Percentiles rank a stretch among this genome's conserved stretches.
Evolutionary conservation across 2,797 vertebrate genomes (phyloP).

Genomic region (Pseudochromis fuscus): DNA sequence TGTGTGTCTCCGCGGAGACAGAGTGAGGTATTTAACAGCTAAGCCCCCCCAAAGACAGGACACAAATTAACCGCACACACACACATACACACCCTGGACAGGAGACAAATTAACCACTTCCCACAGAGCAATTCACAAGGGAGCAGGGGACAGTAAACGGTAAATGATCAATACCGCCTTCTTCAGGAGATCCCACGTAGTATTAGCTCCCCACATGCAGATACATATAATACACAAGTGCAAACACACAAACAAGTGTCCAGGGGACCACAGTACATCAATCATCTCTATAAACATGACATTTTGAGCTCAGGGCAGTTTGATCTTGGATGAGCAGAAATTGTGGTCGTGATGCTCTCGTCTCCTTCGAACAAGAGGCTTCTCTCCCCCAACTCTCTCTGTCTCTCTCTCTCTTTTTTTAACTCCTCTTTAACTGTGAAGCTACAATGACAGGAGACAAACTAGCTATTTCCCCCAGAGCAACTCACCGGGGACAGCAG

Average conservation of each 20-base stretch:
- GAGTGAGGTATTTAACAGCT: slow-evolving; percentile 75
- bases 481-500: slow-evolving; percentile 82
- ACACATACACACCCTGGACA: slow-evolving; percentile 50
- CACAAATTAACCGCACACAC: slow-evolving; percentile 69
- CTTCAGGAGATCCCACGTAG: slow-evolving; percentile 58
- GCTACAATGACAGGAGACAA: slow-evolving; percentile 85
- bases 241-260: slow-evolving; percentile 10
- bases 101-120: slow-evolving; percentile 83
- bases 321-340: not conserved
- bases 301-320: not conserved
- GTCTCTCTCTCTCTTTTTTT: not conserved
- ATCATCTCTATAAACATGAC: not conserved
- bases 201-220: slow-evolving; percentile 38
- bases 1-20: slow-evolving; percentile 61
- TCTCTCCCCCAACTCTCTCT: not conserved
- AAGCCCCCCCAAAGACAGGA: slow-evolving; percentile 57
- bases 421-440: slow-evolving; percentile 73
- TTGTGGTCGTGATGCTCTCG: slow-evolving; percentile 21
- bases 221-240: slow-evolving; percentile 8
- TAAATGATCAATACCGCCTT: slow-evolving; percentile 74
- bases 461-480: slow-evolving; percentile 84
- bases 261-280: slow-evolving; percentile 4
- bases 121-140: slow-evolving; percentile 74
- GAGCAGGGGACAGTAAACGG: slow-evolving; percentile 75
- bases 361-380: slow-evolving; percentile 39